These are phyloP conservation scores for Denticeps clupeoides DNA, from an alignment of 2,797 vertebrate species.

Conservation along the genomic window DNA sequence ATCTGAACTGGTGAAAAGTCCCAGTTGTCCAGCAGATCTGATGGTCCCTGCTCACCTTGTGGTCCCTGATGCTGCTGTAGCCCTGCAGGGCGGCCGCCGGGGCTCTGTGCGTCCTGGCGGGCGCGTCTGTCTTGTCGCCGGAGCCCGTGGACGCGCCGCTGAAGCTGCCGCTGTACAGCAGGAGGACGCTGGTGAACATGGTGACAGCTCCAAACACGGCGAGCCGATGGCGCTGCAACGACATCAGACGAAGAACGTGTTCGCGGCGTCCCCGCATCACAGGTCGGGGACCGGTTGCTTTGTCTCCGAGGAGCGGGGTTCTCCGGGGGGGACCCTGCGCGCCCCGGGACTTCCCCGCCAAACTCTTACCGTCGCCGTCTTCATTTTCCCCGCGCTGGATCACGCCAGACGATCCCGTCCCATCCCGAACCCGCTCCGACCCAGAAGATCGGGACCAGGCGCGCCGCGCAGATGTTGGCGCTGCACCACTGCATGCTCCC, in stretches of 20 bases:
- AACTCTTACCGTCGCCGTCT: conserved; percentile 81
- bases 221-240: conserved; percentile 80
- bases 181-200: conserved; percentile 90
- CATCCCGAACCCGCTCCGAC: conserved; percentile 20
- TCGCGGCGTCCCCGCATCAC: conserved; percentile 10
- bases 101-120: conserved; percentile 36
- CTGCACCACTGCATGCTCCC: conserved; percentile 51
- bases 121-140: too few relatives aligned
- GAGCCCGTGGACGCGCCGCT: conserved; percentile 23
- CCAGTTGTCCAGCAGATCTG: too few relatives aligned
- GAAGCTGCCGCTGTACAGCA: conserved; percentile 81
- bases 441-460: too few relatives aligned
- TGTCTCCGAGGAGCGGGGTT: too few relatives aligned
- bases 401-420: conserved; percentile 48
- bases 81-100: conserved; percentile 68
- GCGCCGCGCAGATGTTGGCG: conserved; percentile 51
- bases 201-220: conserved; percentile 84
- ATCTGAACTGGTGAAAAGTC: too few relatives aligned
- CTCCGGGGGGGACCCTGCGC: too few relatives aligned
- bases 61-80: conserved; percentile 87
- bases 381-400: conserved; percentile 72
- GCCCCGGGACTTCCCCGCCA: too few relatives aligned
- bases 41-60: conserved; percentile 68
- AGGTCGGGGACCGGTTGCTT: conserved; percentile 22
- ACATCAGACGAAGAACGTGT: conserved; percentile 12